Conservation (phyloP, 2,113 vertebrate species). For the Psettodes erumei region DNA sequence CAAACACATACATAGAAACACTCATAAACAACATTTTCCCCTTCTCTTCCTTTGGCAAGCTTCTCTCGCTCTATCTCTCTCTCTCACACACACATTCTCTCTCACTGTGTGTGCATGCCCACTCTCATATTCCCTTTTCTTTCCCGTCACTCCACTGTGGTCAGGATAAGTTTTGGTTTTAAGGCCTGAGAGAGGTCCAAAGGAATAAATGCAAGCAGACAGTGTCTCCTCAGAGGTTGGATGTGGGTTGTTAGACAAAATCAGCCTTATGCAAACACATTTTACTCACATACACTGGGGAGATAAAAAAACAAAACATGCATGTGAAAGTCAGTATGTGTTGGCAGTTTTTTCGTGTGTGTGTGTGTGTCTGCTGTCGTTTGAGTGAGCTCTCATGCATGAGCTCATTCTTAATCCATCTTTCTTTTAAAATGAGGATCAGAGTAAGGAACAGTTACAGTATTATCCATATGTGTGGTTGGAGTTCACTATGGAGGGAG, state of each 20-base stretch:
- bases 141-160: conserved; percentile 1
- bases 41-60: background rate
- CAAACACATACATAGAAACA: conserved; percentile 46
- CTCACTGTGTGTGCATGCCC: background rate
- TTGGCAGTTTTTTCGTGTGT: background rate
- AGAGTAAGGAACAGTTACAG: background rate
- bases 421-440: background rate
- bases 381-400: conserved; percentile 8
- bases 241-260: conserved; percentile 25
- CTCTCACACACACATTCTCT: background rate
- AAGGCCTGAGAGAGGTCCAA: conserved; percentile 34
- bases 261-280: conserved; percentile 5
- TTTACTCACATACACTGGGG: background rate
- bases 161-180: conserved; percentile 10
- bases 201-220: conserved; percentile 35
- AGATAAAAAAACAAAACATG: background rate
- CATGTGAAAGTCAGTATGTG: background rate
- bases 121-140: background rate
- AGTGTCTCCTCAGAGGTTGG: conserved; percentile 24
- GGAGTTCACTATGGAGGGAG: background rate
- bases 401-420: background rate
- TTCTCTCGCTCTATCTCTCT: background rate
- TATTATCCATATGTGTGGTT: background rate
- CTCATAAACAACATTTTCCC: conserved; percentile 6
- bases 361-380: background rate